Evolutionary conservation across 1,140 invertebrate genomes (phyloP).

Genomic region (Brachionus asplanchnoidis): DNA sequence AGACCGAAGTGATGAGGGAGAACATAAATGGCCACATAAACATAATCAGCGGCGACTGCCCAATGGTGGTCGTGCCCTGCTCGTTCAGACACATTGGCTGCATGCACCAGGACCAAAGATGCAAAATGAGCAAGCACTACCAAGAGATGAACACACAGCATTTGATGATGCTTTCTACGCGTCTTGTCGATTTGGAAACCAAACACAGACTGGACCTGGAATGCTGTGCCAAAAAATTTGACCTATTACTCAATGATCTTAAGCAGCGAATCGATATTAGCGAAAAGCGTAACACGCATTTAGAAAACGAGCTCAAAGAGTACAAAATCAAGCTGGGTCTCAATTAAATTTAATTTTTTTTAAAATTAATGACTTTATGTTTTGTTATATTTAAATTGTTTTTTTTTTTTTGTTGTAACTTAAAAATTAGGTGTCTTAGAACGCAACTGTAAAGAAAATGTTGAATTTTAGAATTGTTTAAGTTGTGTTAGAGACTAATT

Average conservation of each 20-base stretch:
- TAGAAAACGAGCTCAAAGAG: slow-evolving; percentile 28
- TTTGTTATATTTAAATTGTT: not conserved
- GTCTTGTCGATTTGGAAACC: slow-evolving; percentile 28
- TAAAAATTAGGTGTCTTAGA: not conserved
- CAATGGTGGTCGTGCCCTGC: slow-evolving; percentile 5
- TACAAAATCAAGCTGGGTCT: not conserved
- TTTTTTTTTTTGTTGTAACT: not conserved
- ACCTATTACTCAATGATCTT: not conserved
- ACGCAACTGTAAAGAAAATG: slow-evolving; percentile 8
- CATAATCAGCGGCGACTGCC: slow-evolving; percentile 17
- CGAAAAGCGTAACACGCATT: slow-evolving; percentile 7
- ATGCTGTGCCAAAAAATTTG: slow-evolving; percentile 27
- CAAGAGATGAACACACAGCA: slow-evolving; percentile 30
- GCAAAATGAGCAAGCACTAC: slow-evolving; percentile 38
- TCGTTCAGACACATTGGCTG: slow-evolving; percentile 19
- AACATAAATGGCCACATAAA: slow-evolving; percentile 26
- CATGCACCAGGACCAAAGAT: slow-evolving; percentile 27
- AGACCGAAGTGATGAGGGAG: slow-evolving; percentile 21
- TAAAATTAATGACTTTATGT: not conserved
- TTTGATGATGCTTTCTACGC: slow-evolving; percentile 18
- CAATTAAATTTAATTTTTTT: not conserved
- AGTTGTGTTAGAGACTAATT: not conserved
- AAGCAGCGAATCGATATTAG: slow-evolving; percentile 7
- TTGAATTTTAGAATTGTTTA: not conserved
- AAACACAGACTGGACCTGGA: slow-evolving; percentile 22